phyloP scores from a whole-genome alignment of 2,797 vertebrate species.

The Mus minutoides region DNA sequence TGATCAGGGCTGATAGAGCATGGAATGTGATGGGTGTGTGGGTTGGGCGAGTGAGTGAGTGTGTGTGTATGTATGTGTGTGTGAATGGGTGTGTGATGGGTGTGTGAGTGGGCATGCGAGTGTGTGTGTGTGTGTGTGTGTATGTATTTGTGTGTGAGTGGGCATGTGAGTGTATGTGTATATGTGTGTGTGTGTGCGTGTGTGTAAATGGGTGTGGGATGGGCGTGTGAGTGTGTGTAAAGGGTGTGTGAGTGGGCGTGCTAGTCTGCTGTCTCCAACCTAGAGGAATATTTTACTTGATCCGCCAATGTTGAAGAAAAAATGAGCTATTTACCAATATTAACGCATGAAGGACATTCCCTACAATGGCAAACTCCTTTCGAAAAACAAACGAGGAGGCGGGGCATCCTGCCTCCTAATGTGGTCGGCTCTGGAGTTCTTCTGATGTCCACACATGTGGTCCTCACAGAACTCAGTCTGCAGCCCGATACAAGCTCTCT shows the following conservation, averaged over 20 bases:
- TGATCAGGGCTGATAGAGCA: neutral
- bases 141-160: too few species aligned
- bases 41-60: too few species aligned
- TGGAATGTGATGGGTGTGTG: neutral
- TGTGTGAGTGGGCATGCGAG: neutral
- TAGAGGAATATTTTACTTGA: neutral
- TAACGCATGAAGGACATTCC: neutral
- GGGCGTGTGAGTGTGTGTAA: neutral
- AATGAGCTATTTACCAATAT: neutral
- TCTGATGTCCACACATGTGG: rapidly evolving
- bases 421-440: neutral
- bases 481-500: too few species aligned
- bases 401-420: neutral
- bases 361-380: neutral
- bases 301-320: neutral
- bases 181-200: neutral
- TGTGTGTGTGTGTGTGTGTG: neutral
- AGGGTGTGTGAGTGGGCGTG: neutral
- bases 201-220: neutral
- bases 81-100: too few species aligned
- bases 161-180: neutral
- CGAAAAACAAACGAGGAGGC: neutral
- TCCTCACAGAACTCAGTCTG: neutral
- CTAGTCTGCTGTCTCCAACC: too few species aligned
- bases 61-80: too few species aligned